Evolutionary conservation across 2,113 vertebrate genomes (phyloP).

Genomic region (Carettochelys insculpta): DNA sequence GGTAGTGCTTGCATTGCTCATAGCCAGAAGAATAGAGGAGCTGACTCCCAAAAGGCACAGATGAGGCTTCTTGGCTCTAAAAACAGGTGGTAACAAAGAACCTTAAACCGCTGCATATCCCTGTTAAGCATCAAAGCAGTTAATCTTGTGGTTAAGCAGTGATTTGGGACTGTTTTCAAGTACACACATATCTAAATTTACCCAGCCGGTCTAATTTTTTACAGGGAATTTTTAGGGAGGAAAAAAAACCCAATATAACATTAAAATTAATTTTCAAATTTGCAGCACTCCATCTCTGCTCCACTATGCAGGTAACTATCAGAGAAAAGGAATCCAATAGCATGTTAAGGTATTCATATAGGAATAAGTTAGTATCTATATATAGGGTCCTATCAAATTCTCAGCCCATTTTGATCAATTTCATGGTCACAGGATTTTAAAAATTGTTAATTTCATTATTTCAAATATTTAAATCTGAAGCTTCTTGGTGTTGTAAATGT

Average conservation of each 20-base stretch:
- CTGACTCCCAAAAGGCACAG: background rate
- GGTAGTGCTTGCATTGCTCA: background rate
- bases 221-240: background rate
- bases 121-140: background rate
- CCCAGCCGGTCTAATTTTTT: background rate
- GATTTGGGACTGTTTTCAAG: background rate
- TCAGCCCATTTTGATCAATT: no score
- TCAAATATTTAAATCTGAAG: no score
- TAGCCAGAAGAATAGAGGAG: background rate
- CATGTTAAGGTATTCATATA: background rate
- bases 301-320: background rate
- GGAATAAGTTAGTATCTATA: background rate
- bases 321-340: background rate
- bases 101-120: background rate
- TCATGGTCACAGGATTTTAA: no score
- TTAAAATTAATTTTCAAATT: background rate
- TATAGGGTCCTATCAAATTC: no score
- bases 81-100: background rate
- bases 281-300: background rate
- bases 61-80: background rate
- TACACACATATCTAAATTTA: background rate
- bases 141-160: background rate
- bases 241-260: constrained; percentile 7
- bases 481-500: no score
- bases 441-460: no score